Base-by-base conservation (phyloP, 2,797 vertebrate genomes). In the Okamejei kenojei region DNA sequence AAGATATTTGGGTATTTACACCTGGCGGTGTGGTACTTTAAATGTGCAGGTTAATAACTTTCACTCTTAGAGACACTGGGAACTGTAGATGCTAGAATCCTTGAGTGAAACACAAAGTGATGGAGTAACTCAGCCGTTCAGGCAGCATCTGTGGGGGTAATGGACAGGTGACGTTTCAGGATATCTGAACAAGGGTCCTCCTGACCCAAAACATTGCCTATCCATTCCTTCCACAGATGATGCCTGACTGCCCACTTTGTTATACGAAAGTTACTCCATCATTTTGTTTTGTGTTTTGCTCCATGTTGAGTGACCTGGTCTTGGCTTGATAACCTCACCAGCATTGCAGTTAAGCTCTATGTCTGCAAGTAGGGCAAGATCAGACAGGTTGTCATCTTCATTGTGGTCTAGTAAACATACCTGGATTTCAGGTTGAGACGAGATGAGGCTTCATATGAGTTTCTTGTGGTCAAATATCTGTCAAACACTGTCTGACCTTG, bases 31-130 rank as follows among this genome's bases (percentile, higher is more conserved):
- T 21, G 17, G n/a, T 82, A 88, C 38, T 74, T 32, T 15, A 88
- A 88, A 88, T 35, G n/a, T 68, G 21, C 17, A 88, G 61, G 65
- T 88, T 88, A 88, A 65, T 88, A 54, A 10, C 80, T 84, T 84
- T 54, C 45, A 7, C 45, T 54, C 45, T 54, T 54, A 6, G 45
- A 54, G 45, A 54, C 45, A 54, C 45, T 54, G 45, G 45, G 45
- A 54, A 54, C 45, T 54, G 45, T 54, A 54, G 45, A 54, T 54
- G 45, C 45, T 54, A 6, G 45, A 54, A 54, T 54, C 45, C 45
- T 54, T 54, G 45, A 54, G 45, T 5, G 45, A 54, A 3, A 54
- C 3, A 54, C 45, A 54, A 54, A 6, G 6, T 54, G 45, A 54
- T 54, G 45, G 45, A 54, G 5, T 54, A 54, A 54, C 45, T 54